A percentile compares a stretch with the other conserved stretches of the same genome.
Conservation (phyloP, 2,888 invertebrate genomes). For the Beris morrisii region DNA sequence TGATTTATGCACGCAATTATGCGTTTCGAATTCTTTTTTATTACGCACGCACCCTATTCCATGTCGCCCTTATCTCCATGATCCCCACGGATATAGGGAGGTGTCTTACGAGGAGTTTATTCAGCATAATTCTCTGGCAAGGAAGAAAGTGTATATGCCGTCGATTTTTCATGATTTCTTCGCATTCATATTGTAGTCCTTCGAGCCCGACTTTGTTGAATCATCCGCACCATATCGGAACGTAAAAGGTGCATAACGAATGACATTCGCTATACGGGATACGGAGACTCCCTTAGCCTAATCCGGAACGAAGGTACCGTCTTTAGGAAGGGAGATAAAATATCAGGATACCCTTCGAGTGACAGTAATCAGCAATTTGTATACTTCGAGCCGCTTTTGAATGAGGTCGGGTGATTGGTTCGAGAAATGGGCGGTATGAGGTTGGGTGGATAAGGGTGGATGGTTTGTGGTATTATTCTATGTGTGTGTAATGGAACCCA, state of each 20-base stretch:
- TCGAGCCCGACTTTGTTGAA: constrained; percentile 9
- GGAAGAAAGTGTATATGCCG: not conserved
- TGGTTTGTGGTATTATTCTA: too few species aligned
- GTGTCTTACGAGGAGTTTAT: constrained; percentile 32
- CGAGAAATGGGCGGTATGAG: not conserved
- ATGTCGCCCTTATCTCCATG: not conserved
- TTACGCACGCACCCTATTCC: constrained; percentile 30
- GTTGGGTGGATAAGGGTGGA: too few species aligned
- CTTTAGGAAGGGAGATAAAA: constrained; percentile 20
- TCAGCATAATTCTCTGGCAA: constrained; percentile 21
- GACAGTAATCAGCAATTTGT: constrained; percentile 33
- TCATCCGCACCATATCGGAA: constrained; percentile 18
- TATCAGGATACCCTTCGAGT: constrained; percentile 25
- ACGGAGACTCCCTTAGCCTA: not conserved
- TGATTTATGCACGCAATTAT: constrained; percentile 40
- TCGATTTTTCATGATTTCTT: constrained; percentile 22
- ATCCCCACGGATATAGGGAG: constrained; percentile 15
- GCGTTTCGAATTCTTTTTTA: constrained; percentile 35
- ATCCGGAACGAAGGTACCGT: constrained; percentile 21
- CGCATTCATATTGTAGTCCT: too few species aligned
- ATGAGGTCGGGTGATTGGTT: constrained; percentile 27
- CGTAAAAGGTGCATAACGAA: constrained; percentile 2
- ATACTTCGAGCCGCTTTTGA: constrained; percentile 20
- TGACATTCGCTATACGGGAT: constrained; percentile 17
- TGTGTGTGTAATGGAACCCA: too few species aligned